A percentile compares a stretch with the other conserved stretches of the same genome.
Evolutionary conservation across 2,888 invertebrate genomes (phyloP).

Genomic region (Smittia aterrima): DNA sequence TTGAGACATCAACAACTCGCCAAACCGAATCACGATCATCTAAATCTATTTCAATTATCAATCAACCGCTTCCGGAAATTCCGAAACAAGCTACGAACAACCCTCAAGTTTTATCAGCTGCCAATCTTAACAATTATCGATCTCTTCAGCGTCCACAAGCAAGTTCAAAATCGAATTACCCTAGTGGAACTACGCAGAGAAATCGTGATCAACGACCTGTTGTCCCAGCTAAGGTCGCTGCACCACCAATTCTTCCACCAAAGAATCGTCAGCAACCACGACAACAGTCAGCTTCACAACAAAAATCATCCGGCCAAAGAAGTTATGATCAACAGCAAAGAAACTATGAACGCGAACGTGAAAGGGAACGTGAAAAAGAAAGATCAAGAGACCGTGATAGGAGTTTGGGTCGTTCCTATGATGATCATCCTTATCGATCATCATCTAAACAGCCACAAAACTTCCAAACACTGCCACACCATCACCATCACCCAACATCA

Average conservation of each 20-base stretch:
- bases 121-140: constrained; percentile 59
- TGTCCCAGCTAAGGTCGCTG: constrained; percentile 43
- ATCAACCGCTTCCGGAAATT: constrained; percentile 55
- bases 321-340: constrained; percentile 15
- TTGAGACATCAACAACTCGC: constrained; percentile 49
- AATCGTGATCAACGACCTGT: constrained; percentile 43
- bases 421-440: constrained; percentile 19
- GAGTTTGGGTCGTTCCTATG: neutral
- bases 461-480: constrained; percentile 35
- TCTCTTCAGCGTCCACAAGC: constrained; percentile 59
- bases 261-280: constrained; percentile 48
- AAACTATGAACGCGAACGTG: neutral
- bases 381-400: constrained; percentile 22
- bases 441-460: constrained; percentile 24
- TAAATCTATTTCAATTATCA: constrained; percentile 52
- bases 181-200: constrained; percentile 43
- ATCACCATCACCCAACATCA: constrained; percentile 33
- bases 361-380: neutral
- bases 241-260: constrained; percentile 52
- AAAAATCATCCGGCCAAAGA: neutral
- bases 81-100: constrained; percentile 46
- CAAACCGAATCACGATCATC: constrained; percentile 44
- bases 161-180: constrained; percentile 47
- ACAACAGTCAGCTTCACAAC: constrained; percentile 13
- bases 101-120: constrained; percentile 48